Base-by-base conservation (phyloP, 2,797 vertebrate species). In the Chloroceryle inda region DNA sequence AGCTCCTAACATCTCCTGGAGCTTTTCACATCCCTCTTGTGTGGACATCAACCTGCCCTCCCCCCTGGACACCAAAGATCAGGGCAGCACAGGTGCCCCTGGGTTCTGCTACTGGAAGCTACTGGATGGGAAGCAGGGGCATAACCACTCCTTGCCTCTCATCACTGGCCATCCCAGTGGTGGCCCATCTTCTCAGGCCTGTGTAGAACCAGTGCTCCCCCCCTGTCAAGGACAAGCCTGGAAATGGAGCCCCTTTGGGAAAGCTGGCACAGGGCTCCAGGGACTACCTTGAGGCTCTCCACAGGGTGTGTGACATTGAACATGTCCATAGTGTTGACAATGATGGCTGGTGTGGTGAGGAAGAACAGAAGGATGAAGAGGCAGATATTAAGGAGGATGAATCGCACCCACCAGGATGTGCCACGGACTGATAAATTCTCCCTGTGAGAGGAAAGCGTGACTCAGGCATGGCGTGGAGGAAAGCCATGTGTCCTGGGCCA, bases 271-370 rank as follows among this genome's bases (percentile, higher is more conserved):
- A 4, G 33, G 21, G 53, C 44, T 19, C n/a, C 40, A 66, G 37
- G 61, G 24, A 66, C 24, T 88, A 99, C 99, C 99, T 98, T 98
- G 85, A 99, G 98, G 81, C 98, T 99, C 97, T 99, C 99, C 92
- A 99, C 98, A 10, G 99, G 99, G 61, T 97, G 97, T 22, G 99
- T 99, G 96, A 99, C 99, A 5, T 99, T 99, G 98, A 99, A 99
- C 98, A 99, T 99, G 97, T 99, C 99, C 96, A 99, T 99, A 67
- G 99, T 99, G 98, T 99, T 99, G 97, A 99, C 99, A 21, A 99
- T 98, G 97, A 99, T 99, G 97, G 99, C 99, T 1, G 99, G 99
- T 0, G 99, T 99, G 95, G 99, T 99, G 98, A 99, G 99, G 97
- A 99, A 99, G 98, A 99, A 99, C 96, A 99, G 98, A 83, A 99